phyloP scores from a whole-genome alignment of 2,797 vertebrate species.

The Eupleurogrammus muticus region DNA sequence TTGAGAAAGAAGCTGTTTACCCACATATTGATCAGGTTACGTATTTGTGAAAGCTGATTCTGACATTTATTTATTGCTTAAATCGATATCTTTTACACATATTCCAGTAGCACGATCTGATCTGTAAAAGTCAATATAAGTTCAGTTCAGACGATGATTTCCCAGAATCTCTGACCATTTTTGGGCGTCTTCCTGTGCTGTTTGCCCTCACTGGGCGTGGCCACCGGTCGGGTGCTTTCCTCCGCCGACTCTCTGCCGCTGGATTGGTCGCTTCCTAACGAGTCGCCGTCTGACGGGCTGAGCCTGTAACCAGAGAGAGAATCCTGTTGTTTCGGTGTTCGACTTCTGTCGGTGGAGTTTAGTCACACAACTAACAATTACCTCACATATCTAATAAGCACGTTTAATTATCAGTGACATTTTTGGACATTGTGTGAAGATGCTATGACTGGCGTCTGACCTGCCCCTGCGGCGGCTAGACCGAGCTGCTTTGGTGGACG shows the following conservation, averaged over 20 bases:
- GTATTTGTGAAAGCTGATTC: too few species aligned
- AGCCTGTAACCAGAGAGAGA: constrained; percentile 78
- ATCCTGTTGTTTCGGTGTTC: neutral
- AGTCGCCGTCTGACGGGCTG: constrained; percentile 94
- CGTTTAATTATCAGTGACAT: too few species aligned
- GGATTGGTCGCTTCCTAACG: constrained; percentile 92
- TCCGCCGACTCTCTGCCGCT: constrained; percentile 92
- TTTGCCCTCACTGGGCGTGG: constrained; percentile 84
- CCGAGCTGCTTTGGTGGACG: constrained; percentile 89
- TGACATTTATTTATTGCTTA: too few species aligned
- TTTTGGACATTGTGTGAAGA: too few species aligned
- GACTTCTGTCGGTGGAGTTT: too few species aligned
- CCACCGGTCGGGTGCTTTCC: constrained; percentile 85
- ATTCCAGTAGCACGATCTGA: too few species aligned
- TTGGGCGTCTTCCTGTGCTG: constrained; percentile 84
- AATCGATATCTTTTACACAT: too few species aligned
- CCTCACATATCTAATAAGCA: too few species aligned
- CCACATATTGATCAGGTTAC: too few species aligned
- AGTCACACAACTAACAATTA: too few species aligned
- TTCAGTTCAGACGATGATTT: constrained; percentile 8
- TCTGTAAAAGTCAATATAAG: too few species aligned
- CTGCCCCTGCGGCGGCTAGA: constrained; percentile 89
- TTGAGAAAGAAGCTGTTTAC: neutral
- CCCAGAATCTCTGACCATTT: constrained; percentile 80
- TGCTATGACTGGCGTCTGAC: constrained; percentile 74